phyloP scores from a whole-genome alignment of 2,888 invertebrate genomes.

The Hydropsyche betteni region DNA sequence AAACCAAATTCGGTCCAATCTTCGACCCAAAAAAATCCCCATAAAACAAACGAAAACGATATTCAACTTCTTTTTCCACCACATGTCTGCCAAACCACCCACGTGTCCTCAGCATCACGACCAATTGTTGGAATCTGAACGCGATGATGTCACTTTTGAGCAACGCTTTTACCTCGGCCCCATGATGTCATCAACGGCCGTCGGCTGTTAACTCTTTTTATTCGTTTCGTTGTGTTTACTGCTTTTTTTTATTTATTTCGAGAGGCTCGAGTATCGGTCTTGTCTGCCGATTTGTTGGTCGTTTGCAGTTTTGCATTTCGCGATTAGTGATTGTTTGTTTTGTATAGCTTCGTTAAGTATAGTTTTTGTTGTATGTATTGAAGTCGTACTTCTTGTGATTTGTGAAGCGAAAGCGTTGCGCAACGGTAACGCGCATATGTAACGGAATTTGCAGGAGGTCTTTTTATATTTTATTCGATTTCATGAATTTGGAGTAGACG shows the following conservation, averaged over 20 bases:
- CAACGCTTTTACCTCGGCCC: slow-evolving; percentile 20
- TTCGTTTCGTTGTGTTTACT: background rate
- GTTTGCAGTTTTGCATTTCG: background rate
- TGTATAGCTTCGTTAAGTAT: too few species aligned
- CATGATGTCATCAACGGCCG: slow-evolving; percentile 16
- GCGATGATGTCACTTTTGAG: slow-evolving; percentile 28
- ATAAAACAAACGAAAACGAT: background rate
- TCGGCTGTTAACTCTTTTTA: background rate
- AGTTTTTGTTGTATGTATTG: too few species aligned
- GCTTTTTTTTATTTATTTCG: background rate
- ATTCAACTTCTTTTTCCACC: background rate
- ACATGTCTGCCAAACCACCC: background rate
- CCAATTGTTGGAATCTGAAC: slow-evolving; percentile 26
- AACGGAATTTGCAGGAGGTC: too few species aligned
- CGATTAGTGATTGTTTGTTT: background rate
- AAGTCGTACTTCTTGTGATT: too few species aligned
- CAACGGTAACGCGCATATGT: too few species aligned
- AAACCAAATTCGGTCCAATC: too few species aligned
- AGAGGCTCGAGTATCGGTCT: background rate
- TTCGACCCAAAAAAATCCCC: too few species aligned
- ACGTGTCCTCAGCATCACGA: slow-evolving; percentile 9
- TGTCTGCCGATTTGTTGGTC: background rate
- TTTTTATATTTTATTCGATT: too few species aligned
- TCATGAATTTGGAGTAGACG: too few species aligned
- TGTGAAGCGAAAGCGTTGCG: too few species aligned